Percentiles rank a stretch among this genome's conserved stretches.
Conservation (phyloP, 2,888 invertebrate genomes). For the Catotricha subobsoleta region DNA sequence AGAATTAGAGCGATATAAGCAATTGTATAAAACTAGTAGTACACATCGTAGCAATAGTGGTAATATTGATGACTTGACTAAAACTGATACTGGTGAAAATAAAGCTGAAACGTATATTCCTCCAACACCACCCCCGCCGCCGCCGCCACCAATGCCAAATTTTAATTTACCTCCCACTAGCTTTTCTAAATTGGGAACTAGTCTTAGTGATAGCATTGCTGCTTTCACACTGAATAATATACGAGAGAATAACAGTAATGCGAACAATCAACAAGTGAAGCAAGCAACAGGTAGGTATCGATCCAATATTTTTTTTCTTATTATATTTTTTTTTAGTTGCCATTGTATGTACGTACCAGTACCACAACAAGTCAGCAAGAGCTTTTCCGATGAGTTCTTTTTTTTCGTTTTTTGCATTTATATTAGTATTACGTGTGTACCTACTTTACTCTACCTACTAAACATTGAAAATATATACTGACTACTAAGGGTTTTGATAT, state of each 20-base stretch:
- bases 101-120: no score
- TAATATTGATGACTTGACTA: no score
- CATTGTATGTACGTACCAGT: no score
- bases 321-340: no score
- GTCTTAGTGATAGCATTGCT: slow-evolving; percentile 9
- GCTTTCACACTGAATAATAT: slow-evolving; percentile 12
- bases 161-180: slow-evolving; percentile 17
- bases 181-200: slow-evolving; percentile 13
- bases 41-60: neutral
- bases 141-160: slow-evolving; percentile 21
- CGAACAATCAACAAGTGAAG: neutral
- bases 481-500: no score
- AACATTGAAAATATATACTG: no score
- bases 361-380: no score
- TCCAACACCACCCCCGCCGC: slow-evolving; percentile 21
- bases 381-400: neutral
- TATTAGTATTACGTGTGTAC: neutral
- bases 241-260: neutral
- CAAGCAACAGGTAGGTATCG: neutral
- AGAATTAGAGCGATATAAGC: slow-evolving; percentile 19
- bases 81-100: no score
- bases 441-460: no score
- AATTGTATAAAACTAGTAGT: slow-evolving; percentile 1
- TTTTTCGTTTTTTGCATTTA: neutral
- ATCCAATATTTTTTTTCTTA: neutral